Percentiles rank a stretch among this genome's conserved stretches.
Evolutionary conservation across 2,797 vertebrate species (phyloP).

Genomic region (Pseudocheirus occidentalis): DNA sequence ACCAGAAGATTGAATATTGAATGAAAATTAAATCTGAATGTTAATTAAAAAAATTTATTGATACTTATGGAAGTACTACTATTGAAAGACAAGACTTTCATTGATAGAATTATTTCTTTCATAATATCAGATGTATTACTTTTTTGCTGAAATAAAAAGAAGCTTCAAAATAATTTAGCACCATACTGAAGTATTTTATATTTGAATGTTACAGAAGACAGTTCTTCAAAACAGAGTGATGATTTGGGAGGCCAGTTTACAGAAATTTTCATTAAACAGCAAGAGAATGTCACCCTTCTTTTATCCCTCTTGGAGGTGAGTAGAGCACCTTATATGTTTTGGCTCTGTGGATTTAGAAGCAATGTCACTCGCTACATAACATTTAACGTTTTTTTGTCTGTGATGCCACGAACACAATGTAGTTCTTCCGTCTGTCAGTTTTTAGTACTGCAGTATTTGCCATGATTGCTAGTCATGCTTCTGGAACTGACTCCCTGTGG

Average conservation of each 20-base stretch:
- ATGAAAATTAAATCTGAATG: constrained; percentile 32
- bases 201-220: constrained; percentile 91
- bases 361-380: not conserved
- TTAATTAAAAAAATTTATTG: constrained; percentile 29
- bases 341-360: not conserved
- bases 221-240: constrained; percentile 90
- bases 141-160: constrained; percentile 50
- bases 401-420: not conserved
- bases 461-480: not conserved
- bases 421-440: not conserved
- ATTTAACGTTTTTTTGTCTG: not conserved
- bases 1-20: constrained; percentile 24
- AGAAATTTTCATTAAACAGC: constrained; percentile 94
- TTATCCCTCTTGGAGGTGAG: constrained; percentile 94
- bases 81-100: constrained; percentile 29
- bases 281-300: constrained; percentile 94
- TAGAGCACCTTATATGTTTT: not conserved
- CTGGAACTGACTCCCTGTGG: not conserved
- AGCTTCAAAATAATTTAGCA: constrained; percentile 52
- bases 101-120: constrained; percentile 25
- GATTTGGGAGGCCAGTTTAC: constrained; percentile 95
- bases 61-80: constrained; percentile 28
- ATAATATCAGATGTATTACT: constrained; percentile 25
- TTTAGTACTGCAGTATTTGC: not conserved
- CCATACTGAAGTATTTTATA: constrained; percentile 55